phyloP scores from a whole-genome alignment of 2,113 vertebrate genomes.

The Sebastes schlegelii region DNA sequence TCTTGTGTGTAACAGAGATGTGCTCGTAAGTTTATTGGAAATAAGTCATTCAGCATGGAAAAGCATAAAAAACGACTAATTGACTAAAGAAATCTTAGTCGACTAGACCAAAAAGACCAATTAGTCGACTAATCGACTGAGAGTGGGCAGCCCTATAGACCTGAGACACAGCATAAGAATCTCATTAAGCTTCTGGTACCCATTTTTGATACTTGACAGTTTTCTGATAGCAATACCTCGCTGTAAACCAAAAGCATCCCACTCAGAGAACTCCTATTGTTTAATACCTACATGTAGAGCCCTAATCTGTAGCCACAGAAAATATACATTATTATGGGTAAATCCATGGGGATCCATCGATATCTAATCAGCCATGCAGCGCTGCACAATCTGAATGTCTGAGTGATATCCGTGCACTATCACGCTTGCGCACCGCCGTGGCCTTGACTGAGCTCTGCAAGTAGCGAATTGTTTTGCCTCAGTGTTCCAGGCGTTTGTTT shows the following conservation, averaged over 20 bases:
- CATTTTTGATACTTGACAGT: not conserved
- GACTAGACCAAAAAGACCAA: too few species aligned
- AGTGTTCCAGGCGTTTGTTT: conserved; percentile 38
- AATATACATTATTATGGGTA: conserved; percentile 21
- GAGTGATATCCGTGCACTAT: conserved; percentile 29
- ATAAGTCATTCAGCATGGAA: too few species aligned
- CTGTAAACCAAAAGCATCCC: not conserved
- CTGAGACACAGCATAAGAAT: not conserved
- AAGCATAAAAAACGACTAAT: too few species aligned
- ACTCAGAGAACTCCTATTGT: not conserved
- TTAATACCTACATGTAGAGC: not conserved
- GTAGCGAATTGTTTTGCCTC: conserved; percentile 59
- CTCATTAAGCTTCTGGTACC: not conserved
- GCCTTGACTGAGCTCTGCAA: conserved; percentile 47
- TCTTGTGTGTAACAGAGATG: too few species aligned
- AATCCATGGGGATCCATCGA: conserved; percentile 37
- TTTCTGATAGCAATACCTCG: not conserved
- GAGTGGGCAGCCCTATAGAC: too few species aligned
- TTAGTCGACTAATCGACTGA: too few species aligned
- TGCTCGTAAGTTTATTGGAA: too few species aligned
- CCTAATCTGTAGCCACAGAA: not conserved
- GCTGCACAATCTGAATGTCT: conserved; percentile 37
- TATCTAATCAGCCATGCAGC: conserved; percentile 40
- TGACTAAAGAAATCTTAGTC: too few species aligned
- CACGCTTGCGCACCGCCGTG: not conserved